These are phyloP conservation scores for Paratrypauchen microcephalus DNA, from an alignment of 2,797 vertebrate genomes.

Conservation along the genomic window DNA sequence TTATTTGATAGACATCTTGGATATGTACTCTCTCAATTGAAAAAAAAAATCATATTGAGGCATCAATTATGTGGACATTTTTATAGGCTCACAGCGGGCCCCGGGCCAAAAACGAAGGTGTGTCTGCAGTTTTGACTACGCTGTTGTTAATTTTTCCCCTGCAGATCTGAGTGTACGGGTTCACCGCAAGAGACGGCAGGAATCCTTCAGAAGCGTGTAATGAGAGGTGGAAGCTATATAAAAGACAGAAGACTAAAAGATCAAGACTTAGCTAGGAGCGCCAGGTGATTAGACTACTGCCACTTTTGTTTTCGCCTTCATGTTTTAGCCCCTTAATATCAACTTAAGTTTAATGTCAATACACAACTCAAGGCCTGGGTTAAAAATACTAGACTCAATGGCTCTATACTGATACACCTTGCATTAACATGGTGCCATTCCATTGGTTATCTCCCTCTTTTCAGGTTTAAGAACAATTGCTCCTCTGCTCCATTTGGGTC, in stretches of 20 bases:
- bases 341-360: slow-evolving; percentile 21
- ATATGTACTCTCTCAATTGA: slow-evolving; percentile 59
- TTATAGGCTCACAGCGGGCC: slow-evolving; percentile 66
- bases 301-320: slow-evolving; percentile 41
- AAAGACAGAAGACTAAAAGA: slow-evolving; percentile 16
- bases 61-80: slow-evolving; percentile 74
- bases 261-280: slow-evolving; percentile 28
- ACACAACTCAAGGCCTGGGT: slow-evolving; percentile 23
- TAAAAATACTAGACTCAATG: slow-evolving; percentile 15
- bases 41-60: slow-evolving; percentile 66
- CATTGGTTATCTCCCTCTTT: slow-evolving; percentile 33
- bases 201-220: slow-evolving; percentile 56
- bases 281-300: slow-evolving; percentile 27
- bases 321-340: slow-evolving; percentile 24
- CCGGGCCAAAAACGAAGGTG: slow-evolving; percentile 73
- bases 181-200: slow-evolving; percentile 57
- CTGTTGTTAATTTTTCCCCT: slow-evolving; percentile 67
- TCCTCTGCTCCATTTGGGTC: slow-evolving; percentile 37
- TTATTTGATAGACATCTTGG: slow-evolving; percentile 70
- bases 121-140: slow-evolving; percentile 63
- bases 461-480: slow-evolving; percentile 47
- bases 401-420: slow-evolving; percentile 34
- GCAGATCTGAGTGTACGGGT: slow-evolving; percentile 56
- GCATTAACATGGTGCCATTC: slow-evolving; percentile 39
- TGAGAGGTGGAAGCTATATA: slow-evolving; percentile 43